Evolutionary conservation across 2,888 invertebrate species (phyloP), one percentile per base, ranked within the genome.

Genomic region (Meandrusa payeni): DNA sequence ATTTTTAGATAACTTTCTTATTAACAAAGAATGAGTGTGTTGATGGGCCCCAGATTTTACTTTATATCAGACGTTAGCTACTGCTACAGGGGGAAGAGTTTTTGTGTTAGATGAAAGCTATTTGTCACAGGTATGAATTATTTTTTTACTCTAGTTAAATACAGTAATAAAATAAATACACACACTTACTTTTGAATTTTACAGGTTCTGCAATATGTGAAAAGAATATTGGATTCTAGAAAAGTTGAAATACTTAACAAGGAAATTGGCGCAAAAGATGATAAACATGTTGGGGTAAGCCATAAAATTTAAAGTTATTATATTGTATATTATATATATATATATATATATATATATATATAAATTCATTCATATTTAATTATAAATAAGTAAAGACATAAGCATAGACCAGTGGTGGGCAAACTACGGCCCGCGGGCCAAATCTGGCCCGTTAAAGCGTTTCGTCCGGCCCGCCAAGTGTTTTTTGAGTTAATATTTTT

Each of bases 131-230:
- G 37, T 37, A 23, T 23, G 4, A 22, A 11, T n/a, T 26, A 15
- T 15, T 15, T 15, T 27, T 12, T 6, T 11, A 3, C 3, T 27
- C 11, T 5, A 27, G 5, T 4, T 27, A 10, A 5, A 2, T 6
- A 4, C 3, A 1, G 3, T 23, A 9, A 23, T n/a, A 7, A 2
- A 7, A 23, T 23, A 7, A 2, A 2, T 23, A 7, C 2, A 9
- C 9, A 7, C 4, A 1, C 17, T 15, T 3, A 11, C n/a, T n/a
- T n/a, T n/a, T n/a, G n/a, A n/a, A n/a, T 24, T 27, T 41, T 41
- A 11, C 13, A 41, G 41, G 12, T 41, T 11, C n/a, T 41, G 6
- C n/a, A 41, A 15, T 41, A 34, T 7, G 27, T 34, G 3, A n/a
- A n/a, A 15, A 15, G 5, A 3, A 3, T 28, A 3, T 11, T 34